Evolutionary conservation across 2,888 invertebrate species (phyloP).

Genomic region (Drosophila tanythrix): DNA sequence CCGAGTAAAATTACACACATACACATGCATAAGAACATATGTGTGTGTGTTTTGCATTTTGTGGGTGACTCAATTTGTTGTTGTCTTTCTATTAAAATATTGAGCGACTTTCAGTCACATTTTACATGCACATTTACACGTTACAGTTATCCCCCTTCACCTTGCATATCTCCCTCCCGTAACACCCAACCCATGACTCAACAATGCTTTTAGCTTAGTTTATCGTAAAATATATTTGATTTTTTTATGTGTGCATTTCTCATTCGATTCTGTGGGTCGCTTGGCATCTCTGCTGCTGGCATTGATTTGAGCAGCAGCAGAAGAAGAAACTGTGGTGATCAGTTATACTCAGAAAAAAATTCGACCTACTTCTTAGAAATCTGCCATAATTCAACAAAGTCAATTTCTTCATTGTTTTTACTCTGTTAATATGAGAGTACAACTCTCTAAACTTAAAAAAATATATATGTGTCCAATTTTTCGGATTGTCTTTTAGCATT

Average conservation of each 20-base stretch:
- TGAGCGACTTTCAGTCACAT: slow-evolving; percentile 70
- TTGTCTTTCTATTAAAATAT: slow-evolving; percentile 59
- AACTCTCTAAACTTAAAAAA: not conserved
- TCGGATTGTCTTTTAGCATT: not conserved
- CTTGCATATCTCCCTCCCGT: not conserved
- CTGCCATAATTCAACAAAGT: not conserved
- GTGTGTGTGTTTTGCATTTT: slow-evolving; percentile 56
- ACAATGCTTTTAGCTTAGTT: slow-evolving; percentile 54
- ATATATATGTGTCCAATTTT: not conserved
- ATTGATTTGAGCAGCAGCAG: slow-evolving; percentile 48
- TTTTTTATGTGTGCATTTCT: slow-evolving; percentile 40
- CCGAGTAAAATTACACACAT: slow-evolving; percentile 17
- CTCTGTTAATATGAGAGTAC: not conserved
- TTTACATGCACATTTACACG: slow-evolving; percentile 68
- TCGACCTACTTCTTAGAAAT: not conserved
- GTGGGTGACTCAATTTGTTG: slow-evolving; percentile 73
- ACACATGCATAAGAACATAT: slow-evolving; percentile 22
- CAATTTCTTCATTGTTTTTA: not conserved
- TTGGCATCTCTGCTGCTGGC: slow-evolving; percentile 14
- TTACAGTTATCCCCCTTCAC: slow-evolving; percentile 22
- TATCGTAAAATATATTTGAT: slow-evolving; percentile 59
- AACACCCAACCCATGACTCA: slow-evolving; percentile 38
- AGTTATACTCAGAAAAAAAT: not conserved
- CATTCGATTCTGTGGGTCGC: slow-evolving; percentile 18
- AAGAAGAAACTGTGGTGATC: slow-evolving; percentile 17